These are phyloP conservation scores for Drosophila helvetica DNA, from an alignment of 2,888 invertebrate genomes.

Conservation along the genomic window DNA sequence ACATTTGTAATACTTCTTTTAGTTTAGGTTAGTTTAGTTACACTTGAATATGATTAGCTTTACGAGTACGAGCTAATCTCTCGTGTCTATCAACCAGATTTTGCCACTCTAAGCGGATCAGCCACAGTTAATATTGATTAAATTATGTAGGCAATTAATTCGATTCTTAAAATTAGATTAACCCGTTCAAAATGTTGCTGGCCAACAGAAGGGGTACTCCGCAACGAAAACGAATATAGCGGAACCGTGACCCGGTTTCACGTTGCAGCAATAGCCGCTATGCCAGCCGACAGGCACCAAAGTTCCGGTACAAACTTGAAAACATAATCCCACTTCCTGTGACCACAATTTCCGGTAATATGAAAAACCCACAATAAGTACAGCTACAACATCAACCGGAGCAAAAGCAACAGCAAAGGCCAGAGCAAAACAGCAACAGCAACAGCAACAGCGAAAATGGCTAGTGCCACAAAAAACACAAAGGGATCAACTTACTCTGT, in stretches of 20 bases:
- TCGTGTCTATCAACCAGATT: no score
- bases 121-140: neutral
- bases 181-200: neutral
- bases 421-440: constrained; percentile 1
- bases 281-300: constrained; percentile 44
- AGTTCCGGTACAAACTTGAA: constrained; percentile 73
- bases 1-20: no score
- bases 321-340: constrained; percentile 74
- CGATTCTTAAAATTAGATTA: neutral
- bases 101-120: neutral
- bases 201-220: constrained; percentile 25
- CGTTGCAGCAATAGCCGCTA: constrained; percentile 37
- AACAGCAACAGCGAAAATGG: constrained; percentile 20
- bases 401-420: constrained; percentile 1
- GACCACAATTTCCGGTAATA: constrained; percentile 75
- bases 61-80: no score
- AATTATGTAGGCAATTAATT: neutral
- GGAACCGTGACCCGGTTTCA: constrained; percentile 28
- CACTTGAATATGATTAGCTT: no score
- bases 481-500: constrained; percentile 55
- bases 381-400: constrained; percentile 7
- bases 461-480: constrained; percentile 51
- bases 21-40: no score
- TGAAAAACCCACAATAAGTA: constrained; percentile 67
- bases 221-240: constrained; percentile 14